phyloP scores from a whole-genome alignment of 2,113 vertebrate genomes.

The Emydura subglobosa region DNA sequence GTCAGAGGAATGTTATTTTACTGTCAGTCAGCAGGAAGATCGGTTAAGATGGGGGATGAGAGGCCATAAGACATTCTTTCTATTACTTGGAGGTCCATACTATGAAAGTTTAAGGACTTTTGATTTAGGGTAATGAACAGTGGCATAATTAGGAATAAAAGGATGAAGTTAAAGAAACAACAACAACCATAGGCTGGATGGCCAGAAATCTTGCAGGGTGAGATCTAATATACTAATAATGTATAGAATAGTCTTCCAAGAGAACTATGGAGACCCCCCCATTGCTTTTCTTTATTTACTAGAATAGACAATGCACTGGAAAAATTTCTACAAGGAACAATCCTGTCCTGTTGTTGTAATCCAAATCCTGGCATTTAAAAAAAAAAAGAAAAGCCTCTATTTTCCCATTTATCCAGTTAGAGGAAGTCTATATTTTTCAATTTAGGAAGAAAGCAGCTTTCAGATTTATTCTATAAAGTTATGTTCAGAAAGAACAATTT shows the following conservation, averaged over 20 bases:
- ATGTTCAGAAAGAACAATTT: constrained; percentile 42
- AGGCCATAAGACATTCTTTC: constrained; percentile 5
- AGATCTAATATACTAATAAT: constrained; percentile 1
- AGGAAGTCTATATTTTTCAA: constrained; percentile 58
- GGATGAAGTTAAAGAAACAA: not conserved
- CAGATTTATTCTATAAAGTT: constrained; percentile 44
- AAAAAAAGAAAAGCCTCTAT: constrained; percentile 30
- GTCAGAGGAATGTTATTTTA: constrained; percentile 48
- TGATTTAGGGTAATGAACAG: not conserved
- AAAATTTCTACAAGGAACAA: constrained; percentile 10
- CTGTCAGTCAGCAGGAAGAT: constrained; percentile 19
- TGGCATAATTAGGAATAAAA: not conserved
- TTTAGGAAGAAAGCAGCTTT: constrained; percentile 64
- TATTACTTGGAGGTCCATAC: not conserved
- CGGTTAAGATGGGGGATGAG: not conserved
- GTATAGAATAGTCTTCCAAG: not conserved
- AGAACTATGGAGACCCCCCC: not conserved
- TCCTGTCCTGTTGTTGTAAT: constrained; percentile 30
- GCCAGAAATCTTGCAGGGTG: not conserved
- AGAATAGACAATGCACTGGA: constrained; percentile 29
- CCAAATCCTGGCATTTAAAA: constrained; percentile 47
- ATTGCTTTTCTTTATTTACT: constrained; percentile 10
- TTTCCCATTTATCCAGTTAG: constrained; percentile 53
- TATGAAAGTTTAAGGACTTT: not conserved
- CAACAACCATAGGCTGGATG: not conserved